Base-by-base conservation (phyloP, 2,797 vertebrate genomes). In the Esox masquinongy region DNA sequence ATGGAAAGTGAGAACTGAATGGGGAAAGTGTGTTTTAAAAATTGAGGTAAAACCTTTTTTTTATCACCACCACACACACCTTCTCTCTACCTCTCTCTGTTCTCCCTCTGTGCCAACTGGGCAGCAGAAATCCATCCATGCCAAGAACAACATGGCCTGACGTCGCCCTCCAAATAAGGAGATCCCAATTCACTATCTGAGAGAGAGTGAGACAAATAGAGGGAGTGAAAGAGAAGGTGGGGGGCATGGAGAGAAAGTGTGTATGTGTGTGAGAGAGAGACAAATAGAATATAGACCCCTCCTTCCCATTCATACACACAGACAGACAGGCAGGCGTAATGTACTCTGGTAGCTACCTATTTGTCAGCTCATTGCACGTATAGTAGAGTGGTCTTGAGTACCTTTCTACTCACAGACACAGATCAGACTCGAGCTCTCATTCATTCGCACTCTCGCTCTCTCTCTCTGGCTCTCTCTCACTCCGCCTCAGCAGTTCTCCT, bases 371-470 rank as follows among this genome's bases (percentile, higher is more conserved):
- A 88, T 85, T 74, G 83, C 90, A 92, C 88, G 87, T 88, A 90
- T 80, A 83, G 88, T 86, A 89, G 82, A 83, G 85, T 77, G 1
- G 76, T 70, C 83, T 84, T 86, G 76, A 80, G 82, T 80, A 80
- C 84, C 90, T 84, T 83, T 86, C 84, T 74, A 79, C 70, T 78
- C 85, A 74, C 76, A 76, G 77, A 59, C 73, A 74, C 66, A 26
- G 43, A n/a, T 83, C 88, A 85, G 71, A 63, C 64, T 75, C 69
- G 47, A 71, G 75, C 56, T 43, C 86, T 85, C 90, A 24, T 61
- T 92, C 92, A 93, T 93, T 93, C 92, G 92, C 92, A 89, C 68
- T 82, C 79, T 68, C 50, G 63, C 80, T 83, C 78, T 47, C 83
- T 73, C 83, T 72, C 77, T 83, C 78, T 50, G 82, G 71, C 83